A percentile compares a stretch with the other conserved stretches of the same genome.
Evolutionary conservation across 2,797 vertebrate species (phyloP).

Genomic region (Sebastes hubbsi): DNA sequence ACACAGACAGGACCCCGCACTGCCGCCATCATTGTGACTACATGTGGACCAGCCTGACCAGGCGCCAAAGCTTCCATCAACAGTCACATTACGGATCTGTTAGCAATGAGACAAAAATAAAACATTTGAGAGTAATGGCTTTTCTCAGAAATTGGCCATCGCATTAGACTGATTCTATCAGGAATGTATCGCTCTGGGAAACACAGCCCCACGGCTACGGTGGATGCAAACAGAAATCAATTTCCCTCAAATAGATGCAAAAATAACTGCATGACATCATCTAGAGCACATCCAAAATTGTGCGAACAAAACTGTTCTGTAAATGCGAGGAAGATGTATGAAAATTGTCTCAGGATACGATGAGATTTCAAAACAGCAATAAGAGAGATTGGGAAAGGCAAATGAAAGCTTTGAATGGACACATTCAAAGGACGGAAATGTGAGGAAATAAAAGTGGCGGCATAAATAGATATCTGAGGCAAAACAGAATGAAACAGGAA

Average conservation of each 20-base stretch:
- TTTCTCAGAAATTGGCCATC: constrained; percentile 51
- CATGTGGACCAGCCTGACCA: constrained; percentile 93
- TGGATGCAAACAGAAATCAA: constrained; percentile 59
- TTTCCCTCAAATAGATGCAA: constrained; percentile 62
- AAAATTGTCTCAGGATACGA: constrained; percentile 43
- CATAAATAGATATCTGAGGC: constrained; percentile 50
- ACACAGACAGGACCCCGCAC: constrained; percentile 89
- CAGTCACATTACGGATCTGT: constrained; percentile 93
- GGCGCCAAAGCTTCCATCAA: constrained; percentile 89
- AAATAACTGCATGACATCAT: constrained; percentile 55
- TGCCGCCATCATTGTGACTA: constrained; percentile 86
- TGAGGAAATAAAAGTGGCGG: constrained; percentile 57
- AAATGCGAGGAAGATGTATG: constrained; percentile 37
- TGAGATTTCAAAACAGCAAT: constrained; percentile 27
- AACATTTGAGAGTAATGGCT: constrained; percentile 36
- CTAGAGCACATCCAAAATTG: constrained; percentile 39
- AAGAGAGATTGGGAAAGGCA: constrained; percentile 22
- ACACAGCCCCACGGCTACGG: constrained; percentile 13
- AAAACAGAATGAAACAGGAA: constrained; percentile 55
- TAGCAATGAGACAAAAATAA: constrained; percentile 23
- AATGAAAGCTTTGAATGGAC: constrained; percentile 40
- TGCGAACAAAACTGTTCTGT: constrained; percentile 34
- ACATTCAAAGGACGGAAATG: constrained; percentile 41
- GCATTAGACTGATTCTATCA: constrained; percentile 40
- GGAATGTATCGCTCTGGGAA: constrained; percentile 47